A percentile compares a stretch with the other conserved stretches of the same genome.
Conservation (phyloP, 2,888 invertebrate species). For the Loripinus fragilis region DNA sequence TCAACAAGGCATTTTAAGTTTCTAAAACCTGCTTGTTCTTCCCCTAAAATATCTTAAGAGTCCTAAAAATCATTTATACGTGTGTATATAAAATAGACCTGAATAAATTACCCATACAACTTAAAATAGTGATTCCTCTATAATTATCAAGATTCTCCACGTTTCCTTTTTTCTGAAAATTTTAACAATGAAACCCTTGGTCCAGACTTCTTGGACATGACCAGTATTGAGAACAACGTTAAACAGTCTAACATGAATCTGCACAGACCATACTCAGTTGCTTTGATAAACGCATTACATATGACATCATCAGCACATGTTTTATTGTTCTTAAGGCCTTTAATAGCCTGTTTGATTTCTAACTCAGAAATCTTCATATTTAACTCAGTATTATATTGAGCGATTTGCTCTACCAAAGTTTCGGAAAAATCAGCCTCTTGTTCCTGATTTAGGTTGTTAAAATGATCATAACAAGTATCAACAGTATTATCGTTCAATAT, state of each 20-base stretch:
- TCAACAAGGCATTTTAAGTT: conserved; percentile 4
- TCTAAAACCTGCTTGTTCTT: not conserved
- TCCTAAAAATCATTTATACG: not conserved
- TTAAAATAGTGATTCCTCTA: too few relatives aligned
- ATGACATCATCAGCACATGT: too few relatives aligned
- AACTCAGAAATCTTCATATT: not conserved
- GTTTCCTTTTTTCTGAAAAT: not conserved
- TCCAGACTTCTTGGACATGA: too few relatives aligned
- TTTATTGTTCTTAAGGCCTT: not conserved
- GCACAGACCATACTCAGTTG: not conserved
- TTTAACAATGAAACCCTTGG: not conserved
- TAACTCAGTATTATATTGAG: not conserved
- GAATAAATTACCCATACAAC: conserved; percentile 6
- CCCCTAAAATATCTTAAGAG: not conserved
- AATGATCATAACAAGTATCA: not conserved
- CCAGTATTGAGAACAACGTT: not conserved
- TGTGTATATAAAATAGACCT: not conserved
- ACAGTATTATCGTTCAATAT: not conserved
- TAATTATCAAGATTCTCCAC: not conserved
- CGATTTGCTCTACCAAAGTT: not conserved
- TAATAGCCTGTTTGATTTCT: not conserved
- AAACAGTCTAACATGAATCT: not conserved
- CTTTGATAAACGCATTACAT: not conserved
- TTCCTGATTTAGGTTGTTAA: not conserved
- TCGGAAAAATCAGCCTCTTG: not conserved